Conservation (phyloP, 2,888 invertebrate species). For the Drosophila macrospina region DNA sequence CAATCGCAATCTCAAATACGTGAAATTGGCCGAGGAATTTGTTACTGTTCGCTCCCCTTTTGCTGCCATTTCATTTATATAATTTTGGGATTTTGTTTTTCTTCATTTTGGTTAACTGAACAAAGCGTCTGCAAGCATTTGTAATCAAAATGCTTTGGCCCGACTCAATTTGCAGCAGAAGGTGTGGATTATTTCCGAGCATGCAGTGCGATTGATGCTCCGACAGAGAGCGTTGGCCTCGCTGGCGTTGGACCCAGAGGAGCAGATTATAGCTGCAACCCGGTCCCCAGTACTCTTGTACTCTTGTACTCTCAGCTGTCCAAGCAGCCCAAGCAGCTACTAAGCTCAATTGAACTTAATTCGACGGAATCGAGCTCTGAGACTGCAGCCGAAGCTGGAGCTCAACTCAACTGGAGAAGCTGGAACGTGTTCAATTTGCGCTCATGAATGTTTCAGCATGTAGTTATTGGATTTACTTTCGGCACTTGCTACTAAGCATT, state of each 20-base stretch:
- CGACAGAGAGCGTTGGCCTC: conserved; percentile 71
- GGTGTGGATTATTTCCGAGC: conserved; percentile 65
- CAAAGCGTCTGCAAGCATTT: conserved; percentile 60
- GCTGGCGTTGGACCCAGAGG: conserved; percentile 30
- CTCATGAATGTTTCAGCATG: conserved; percentile 81
- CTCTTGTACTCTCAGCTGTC: not conserved
- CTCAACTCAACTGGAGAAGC: conserved; percentile 39
- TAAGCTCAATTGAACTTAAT: conserved; percentile 69
- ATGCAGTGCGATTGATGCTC: conserved; percentile 37
- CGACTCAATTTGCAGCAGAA: conserved; percentile 47
- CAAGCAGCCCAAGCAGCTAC: conserved; percentile 14
- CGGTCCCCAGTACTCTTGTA: not conserved
- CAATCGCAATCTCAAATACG: conserved; percentile 29
- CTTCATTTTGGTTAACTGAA: conserved; percentile 42
- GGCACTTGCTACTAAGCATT: conserved; percentile 74
- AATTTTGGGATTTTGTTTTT: conserved; percentile 1
- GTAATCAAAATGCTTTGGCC: conserved; percentile 69
- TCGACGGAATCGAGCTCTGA: conserved; percentile 48
- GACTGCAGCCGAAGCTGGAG: conserved; percentile 36
- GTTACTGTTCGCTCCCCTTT: conserved; percentile 25
- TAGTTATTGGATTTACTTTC: conserved; percentile 77
- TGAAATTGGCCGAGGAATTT: conserved; percentile 69
- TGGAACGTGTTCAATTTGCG: conserved; percentile 78
- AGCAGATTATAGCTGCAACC: conserved; percentile 33
- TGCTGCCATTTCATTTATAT: conserved; percentile 34